Evolutionary conservation across 1,140 invertebrate genomes (phyloP).

Genomic region (Sycobia sp.): DNA sequence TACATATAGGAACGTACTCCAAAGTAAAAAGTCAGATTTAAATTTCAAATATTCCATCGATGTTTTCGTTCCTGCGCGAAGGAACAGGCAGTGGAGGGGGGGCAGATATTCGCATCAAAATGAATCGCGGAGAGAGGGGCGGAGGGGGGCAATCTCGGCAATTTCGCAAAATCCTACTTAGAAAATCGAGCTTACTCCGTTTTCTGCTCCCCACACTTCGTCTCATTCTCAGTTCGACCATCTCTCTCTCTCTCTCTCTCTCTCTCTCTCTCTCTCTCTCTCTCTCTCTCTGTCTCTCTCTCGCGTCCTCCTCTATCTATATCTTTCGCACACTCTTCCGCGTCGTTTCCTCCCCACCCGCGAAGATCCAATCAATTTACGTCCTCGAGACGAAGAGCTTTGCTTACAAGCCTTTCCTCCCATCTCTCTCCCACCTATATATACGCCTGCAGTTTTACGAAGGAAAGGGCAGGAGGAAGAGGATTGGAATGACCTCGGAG

Average conservation of each 20-base stretch:
- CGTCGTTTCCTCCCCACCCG: no score
- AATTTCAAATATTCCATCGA: background rate
- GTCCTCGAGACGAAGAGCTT: slow-evolving; percentile 6
- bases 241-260: no score
- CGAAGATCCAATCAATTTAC: slow-evolving; percentile 30
- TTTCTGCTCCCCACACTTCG: background rate
- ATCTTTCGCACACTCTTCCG: no score
- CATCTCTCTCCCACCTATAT: no score
- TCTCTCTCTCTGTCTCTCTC: no score
- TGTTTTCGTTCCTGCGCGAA: background rate
- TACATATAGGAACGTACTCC: background rate
- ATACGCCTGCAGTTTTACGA: slow-evolving; percentile 15
- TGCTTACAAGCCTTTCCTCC: slow-evolving; percentile 11
- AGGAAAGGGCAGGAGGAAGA: no score
- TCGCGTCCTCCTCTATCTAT: no score
- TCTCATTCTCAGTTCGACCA: no score
- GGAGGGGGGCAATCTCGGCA: background rate
- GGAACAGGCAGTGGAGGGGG: no score
- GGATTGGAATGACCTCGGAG: no score
- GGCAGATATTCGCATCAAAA: background rate
- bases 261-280: no score
- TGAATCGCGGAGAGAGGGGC: background rate
- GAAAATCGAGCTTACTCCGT: background rate
- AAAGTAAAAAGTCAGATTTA: background rate
- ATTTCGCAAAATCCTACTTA: slow-evolving; percentile 14